Evolutionary conservation across 1,140 invertebrate genomes (phyloP).

Genomic region (Thrips palmi): DNA sequence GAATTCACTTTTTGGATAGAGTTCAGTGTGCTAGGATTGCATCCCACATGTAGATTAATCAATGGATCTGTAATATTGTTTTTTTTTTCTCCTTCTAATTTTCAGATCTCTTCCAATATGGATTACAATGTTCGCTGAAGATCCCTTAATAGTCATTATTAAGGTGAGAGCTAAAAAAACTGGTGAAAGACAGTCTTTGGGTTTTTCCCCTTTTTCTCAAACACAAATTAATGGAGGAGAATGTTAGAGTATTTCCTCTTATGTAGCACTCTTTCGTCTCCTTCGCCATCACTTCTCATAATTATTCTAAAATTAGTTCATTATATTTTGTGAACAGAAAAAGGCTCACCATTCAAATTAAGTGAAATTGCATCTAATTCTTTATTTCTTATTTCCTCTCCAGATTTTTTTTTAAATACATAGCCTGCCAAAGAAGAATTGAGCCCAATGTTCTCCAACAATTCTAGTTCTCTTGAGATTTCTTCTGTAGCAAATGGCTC

Average conservation of each 20-base stretch:
- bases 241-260: no score
- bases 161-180: no score
- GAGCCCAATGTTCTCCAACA: conserved; percentile 39
- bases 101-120: conserved; percentile 7
- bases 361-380: conserved; percentile 8
- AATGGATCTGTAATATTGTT: conserved; percentile 12
- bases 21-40: conserved; percentile 10
- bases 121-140: neutral
- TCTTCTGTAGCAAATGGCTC: conserved; percentile 38
- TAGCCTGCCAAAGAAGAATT: conserved; percentile 41
- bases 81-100: neutral
- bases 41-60: conserved; percentile 11
- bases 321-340: neutral
- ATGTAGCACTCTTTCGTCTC: no score
- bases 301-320: neutral
- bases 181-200: no score
- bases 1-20: conserved; percentile 8
- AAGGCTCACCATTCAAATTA: conserved; percentile 9
- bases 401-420: conserved; percentile 37
- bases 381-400: conserved; percentile 14
- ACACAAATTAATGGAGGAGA: no score
- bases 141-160: conserved; percentile 4
- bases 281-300: neutral
- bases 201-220: no score
- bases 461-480: conserved; percentile 40